Conservation (phyloP, 2,113 vertebrate species). For the Cinclus mexicanus region DNA sequence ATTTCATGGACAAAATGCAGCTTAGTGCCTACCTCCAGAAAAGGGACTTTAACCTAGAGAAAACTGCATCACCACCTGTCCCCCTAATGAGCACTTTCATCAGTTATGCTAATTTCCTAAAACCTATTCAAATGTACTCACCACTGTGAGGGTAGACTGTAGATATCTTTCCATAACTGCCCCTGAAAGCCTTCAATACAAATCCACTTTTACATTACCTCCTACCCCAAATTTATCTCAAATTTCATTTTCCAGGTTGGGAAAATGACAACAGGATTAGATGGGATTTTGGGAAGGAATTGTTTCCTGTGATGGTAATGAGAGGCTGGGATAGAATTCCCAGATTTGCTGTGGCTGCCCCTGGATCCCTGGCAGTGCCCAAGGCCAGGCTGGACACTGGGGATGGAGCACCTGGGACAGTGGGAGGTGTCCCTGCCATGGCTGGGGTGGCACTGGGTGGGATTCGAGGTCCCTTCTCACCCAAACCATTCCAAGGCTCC, state of each 20-base stretch:
- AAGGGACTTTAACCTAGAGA: background rate
- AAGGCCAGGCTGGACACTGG: background rate
- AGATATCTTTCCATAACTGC: too few relatives aligned
- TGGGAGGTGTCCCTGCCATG: background rate
- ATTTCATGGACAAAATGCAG: background rate
- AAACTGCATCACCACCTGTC: background rate
- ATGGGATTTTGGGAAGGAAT: background rate
- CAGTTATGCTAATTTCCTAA: background rate
- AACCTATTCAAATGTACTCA: background rate
- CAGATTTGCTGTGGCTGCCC: background rate
- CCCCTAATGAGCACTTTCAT: background rate
- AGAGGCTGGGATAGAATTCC: background rate
- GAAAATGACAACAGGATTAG: background rate
- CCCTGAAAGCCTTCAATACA: background rate
- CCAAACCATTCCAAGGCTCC: background rate
- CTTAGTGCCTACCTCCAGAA: background rate
- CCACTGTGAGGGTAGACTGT: background rate
- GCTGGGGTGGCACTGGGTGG: accelerated
- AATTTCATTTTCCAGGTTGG: background rate
- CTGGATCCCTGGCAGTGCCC: background rate
- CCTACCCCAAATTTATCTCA: accelerated
- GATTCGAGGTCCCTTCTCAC: accelerated
- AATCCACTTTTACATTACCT: background rate
- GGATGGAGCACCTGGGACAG: background rate
- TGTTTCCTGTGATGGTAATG: accelerated